A percentile compares a stretch with the other conserved stretches of the same genome.
phyloP scores from a whole-genome alignment of 2,888 invertebrate species.

The Amiota minor region DNA sequence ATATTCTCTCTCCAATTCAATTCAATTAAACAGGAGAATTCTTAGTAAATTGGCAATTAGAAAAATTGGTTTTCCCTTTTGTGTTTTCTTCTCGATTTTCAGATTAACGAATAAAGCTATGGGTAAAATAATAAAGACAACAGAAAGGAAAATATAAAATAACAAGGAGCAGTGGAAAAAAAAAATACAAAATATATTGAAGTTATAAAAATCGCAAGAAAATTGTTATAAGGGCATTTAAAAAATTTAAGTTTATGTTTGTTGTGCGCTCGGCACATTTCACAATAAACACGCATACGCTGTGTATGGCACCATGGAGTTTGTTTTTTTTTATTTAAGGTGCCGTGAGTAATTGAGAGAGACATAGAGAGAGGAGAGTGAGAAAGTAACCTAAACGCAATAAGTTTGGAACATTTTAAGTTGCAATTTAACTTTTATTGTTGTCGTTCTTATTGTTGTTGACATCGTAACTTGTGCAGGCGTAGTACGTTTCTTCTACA shows the following conservation, averaged over 20 bases:
- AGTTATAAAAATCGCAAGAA: not conserved
- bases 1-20: no score
- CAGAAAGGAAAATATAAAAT: conserved; percentile 5
- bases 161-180: not conserved
- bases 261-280: not conserved
- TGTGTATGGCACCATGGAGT: not conserved
- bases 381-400: no score
- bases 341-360: no score
- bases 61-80: conserved; percentile 19
- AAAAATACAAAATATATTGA: not conserved
- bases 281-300: not conserved
- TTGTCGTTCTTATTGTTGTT: not conserved
- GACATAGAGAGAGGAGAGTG: not conserved
- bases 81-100: not conserved
- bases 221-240: conserved; percentile 1
- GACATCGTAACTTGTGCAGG: no score
- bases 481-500: no score
- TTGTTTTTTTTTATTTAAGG: no score
- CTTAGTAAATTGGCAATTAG: conserved; percentile 19
- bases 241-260: not conserved
- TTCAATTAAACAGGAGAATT: no score
- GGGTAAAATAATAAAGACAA: not conserved
- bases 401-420: not conserved
- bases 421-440: not conserved
- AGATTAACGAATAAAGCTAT: not conserved